Base-by-base conservation (phyloP, 2,888 invertebrate genomes). In the Platycheirus albimanus region DNA sequence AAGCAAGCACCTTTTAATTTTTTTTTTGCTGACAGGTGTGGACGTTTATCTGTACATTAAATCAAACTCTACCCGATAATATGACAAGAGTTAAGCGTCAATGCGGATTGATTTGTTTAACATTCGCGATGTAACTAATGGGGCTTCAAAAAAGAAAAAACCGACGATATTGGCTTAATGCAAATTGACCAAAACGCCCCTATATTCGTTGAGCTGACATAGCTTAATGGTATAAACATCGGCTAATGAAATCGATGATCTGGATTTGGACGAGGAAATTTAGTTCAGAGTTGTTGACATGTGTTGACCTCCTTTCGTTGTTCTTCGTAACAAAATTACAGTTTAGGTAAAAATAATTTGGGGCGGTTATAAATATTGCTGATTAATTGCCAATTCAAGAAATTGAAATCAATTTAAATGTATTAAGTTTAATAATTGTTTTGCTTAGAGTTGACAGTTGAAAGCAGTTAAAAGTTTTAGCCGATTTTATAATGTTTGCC, bases 151-250 rank as follows among this genome's bases (percentile, higher is more conserved):
- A 36, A 33, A 41, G 56, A 38, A 28, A 47, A 19, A 15, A 20
- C 8, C 36, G 36, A n/a, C n/a, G n/a, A n/a, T n/a, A n/a, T n/a
- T n/a, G n/a, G 51, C 58, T 52, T 61, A 54, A 36, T 61, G 45
- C 36, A 28, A 41, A 19, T 61, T 45, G 30, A 19, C 30, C 4
- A 4, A 0, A 28, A 30, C 20, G 20, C 28, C 15, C 10, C 11
- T 17, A 10, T 28, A 13, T 38, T 19, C n/a, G 43, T 74, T 49
- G 17, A 17, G 79, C 80, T 75, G 80, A 75, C 8, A n/a, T 10
- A 45, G 75, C 64, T 45, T 11, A 30, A 11, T 58, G 45, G 10
- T 28, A 8, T 15, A 28, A 28, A 58, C 15, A 58, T 15, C 24
- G 7, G 28, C 13, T 3, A 24, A 1, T 5, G 15, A 10, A 28